Conservation (phyloP, 2,113 vertebrate species). For the Scopus umbretta region DNA sequence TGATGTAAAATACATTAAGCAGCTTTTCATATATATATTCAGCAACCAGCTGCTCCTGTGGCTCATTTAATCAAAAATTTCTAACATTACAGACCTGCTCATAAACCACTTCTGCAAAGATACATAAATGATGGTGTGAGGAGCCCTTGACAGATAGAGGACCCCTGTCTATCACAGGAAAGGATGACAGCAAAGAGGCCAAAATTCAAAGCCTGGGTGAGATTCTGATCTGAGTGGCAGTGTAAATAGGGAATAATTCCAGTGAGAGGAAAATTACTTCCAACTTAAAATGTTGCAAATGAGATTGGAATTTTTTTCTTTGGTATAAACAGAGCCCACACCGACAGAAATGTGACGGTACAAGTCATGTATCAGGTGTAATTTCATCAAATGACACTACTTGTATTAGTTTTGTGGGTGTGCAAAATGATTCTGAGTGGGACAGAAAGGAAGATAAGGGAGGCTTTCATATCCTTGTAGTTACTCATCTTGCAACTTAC, state of each 20-base stretch:
- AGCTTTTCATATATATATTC: neutral
- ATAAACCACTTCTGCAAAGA: neutral
- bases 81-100: neutral
- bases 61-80: neutral
- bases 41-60: neutral
- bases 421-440: slow-evolving; percentile 43
- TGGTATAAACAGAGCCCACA: slow-evolving; percentile 7
- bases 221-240: neutral
- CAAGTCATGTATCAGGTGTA: slow-evolving; percentile 3
- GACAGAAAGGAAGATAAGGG: slow-evolving; percentile 22
- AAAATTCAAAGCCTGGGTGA: neutral
- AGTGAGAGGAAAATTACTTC: neutral
- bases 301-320: neutral
- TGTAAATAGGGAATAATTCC: neutral
- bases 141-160: neutral
- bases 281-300: neutral
- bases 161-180: neutral
- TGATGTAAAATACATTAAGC: neutral
- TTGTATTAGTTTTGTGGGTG: slow-evolving; percentile 46
- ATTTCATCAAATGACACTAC: slow-evolving; percentile 34
- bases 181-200: neutral
- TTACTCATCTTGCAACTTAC: slow-evolving; percentile 48
- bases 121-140: neutral
- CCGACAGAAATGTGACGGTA: neutral
- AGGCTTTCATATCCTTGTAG: slow-evolving; percentile 28